Conservation (phyloP, 2,797 vertebrate species). For the Nyctibius grandis region DNA sequence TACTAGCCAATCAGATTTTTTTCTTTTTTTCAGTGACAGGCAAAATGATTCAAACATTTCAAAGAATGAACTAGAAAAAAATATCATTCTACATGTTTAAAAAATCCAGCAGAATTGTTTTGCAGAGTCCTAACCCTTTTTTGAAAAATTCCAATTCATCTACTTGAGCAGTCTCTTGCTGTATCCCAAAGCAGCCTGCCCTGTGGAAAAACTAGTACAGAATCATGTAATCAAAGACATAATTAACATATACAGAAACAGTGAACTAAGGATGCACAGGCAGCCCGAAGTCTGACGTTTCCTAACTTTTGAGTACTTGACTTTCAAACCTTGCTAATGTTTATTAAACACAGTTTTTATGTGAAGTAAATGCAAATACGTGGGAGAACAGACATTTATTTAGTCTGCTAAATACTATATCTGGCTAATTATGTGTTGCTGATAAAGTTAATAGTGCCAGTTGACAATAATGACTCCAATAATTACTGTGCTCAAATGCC, state of each 20-base stretch:
- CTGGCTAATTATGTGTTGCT: conserved; percentile 56
- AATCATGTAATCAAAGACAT: not conserved
- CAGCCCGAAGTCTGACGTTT: not conserved
- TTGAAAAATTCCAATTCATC: not conserved
- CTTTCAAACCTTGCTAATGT: not conserved
- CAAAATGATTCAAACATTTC: not conserved
- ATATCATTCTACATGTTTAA: not conserved
- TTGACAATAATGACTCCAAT: conserved; percentile 46
- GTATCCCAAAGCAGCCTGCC: not conserved
- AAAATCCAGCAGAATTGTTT: not conserved
- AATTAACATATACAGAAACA: not conserved
- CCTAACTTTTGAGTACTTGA: not conserved
- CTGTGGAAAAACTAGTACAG: not conserved
- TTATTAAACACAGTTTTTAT: conserved; percentile 30
- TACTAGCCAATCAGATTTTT: not conserved
- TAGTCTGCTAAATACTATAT: conserved; percentile 46
- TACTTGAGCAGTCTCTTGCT: not conserved
- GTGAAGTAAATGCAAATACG: conserved; percentile 47
- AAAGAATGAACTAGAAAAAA: not conserved
- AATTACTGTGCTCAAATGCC: conserved; percentile 26
- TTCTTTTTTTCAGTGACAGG: not conserved
- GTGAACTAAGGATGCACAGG: not conserved
- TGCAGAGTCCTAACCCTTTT: not conserved
- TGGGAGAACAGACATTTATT: conserved; percentile 46
- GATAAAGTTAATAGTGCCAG: conserved; percentile 54